Percentiles rank a stretch among this genome's conserved stretches.
Conservation (phyloP, 2,113 vertebrate species). For the Lagenorhynchus albirostris region DNA sequence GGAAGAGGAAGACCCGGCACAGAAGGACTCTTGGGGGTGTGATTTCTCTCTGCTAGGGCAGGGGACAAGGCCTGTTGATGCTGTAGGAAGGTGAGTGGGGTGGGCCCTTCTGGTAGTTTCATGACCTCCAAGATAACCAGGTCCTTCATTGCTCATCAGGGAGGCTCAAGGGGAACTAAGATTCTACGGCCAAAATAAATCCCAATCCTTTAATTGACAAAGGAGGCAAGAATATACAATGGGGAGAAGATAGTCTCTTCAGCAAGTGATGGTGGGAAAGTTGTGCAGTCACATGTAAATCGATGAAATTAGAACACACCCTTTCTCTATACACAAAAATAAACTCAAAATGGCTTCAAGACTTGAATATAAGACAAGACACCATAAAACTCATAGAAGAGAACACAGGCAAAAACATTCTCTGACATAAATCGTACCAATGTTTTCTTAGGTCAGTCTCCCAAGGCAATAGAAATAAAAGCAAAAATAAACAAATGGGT, state of each 20-base stretch:
- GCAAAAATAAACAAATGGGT: not conserved
- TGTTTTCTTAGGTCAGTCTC: not conserved
- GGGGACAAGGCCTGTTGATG: not conserved
- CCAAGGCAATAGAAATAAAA: not conserved
- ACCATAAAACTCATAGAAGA: not conserved
- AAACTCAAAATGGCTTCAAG: not conserved
- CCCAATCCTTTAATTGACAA: not conserved
- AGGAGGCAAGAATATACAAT: not conserved
- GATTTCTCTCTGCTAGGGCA: not conserved
- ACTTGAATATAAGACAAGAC: not conserved
- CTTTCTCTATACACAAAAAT: not conserved
- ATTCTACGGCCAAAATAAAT: not conserved
- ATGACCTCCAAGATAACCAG: not conserved
- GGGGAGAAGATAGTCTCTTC: not conserved
- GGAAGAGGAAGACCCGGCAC: not conserved
- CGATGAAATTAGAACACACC: not conserved
- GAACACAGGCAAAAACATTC: not conserved
- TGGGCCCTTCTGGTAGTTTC: not conserved
- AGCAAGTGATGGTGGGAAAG: not conserved
- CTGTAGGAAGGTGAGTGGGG: rapidly evolving
- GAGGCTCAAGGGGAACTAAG: not conserved
- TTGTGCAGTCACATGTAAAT: not conserved
- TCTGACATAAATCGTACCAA: not conserved
- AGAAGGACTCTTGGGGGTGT: not conserved
- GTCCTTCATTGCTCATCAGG: not conserved